Percentiles rank a stretch among this genome's conserved stretches.
Conservation (phyloP, 2,888 invertebrate species). For the Rapana venosa region DNA sequence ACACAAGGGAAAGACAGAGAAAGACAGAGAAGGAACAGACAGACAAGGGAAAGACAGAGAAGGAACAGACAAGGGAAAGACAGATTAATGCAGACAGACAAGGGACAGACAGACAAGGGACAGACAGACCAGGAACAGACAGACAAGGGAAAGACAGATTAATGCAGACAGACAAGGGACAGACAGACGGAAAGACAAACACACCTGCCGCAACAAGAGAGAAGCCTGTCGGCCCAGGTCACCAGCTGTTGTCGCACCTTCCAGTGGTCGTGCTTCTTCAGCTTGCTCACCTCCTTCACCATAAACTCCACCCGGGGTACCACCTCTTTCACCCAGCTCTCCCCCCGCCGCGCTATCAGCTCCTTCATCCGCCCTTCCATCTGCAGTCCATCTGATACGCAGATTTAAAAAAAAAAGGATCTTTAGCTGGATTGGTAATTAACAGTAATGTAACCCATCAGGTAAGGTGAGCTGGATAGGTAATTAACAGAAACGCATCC, state of each 20-base stretch:
- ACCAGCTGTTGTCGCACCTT: slow-evolving; percentile 68
- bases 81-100: neutral
- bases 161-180: neutral
- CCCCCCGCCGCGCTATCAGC: slow-evolving; percentile 61
- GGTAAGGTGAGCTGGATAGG: too few relatives aligned
- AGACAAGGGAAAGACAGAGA: neutral
- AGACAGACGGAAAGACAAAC: neutral
- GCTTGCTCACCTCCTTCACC: slow-evolving; percentile 62
- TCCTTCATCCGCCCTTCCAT: slow-evolving; percentile 58
- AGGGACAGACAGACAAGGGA: neutral
- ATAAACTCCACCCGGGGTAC: slow-evolving; percentile 63
- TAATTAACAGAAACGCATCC: too few relatives aligned
- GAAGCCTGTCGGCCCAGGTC: slow-evolving; percentile 64
- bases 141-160: neutral
- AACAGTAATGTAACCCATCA: too few relatives aligned
- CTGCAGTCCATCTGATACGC: slow-evolving; percentile 38
- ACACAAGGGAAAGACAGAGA: neutral
- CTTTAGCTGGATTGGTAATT: too few relatives aligned
- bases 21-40: neutral
- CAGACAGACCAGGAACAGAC: neutral
- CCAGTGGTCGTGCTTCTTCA: slow-evolving; percentile 69
- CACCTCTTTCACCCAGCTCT: slow-evolving; percentile 66
- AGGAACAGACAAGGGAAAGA: neutral
- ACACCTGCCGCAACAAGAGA: slow-evolving; percentile 65
- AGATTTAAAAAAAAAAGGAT: too few relatives aligned